These are phyloP conservation scores for Teleiodes luculella DNA, from an alignment of 2,888 invertebrate genomes.

Conservation along the genomic window DNA sequence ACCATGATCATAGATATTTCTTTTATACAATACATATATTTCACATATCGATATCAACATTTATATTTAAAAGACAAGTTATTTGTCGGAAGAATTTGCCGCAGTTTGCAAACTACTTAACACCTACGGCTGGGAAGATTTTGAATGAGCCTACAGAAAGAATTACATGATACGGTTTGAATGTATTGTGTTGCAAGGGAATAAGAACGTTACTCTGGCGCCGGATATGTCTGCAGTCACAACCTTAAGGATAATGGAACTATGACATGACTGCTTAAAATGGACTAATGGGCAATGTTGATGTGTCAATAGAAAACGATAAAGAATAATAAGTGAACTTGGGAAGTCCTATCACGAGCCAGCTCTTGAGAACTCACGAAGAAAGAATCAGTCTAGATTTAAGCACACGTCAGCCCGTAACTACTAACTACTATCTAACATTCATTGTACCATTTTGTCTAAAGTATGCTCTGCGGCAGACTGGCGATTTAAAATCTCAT, in stretches of 20 bases:
- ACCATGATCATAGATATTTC: conserved; percentile 64
- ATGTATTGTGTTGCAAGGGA: conserved; percentile 27
- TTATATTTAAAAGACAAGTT: conserved; percentile 60
- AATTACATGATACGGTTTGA: no score
- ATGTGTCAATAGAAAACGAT: neutral
- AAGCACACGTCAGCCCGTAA: conserved; percentile 60
- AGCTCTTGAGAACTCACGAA: conserved; percentile 37
- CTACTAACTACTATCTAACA: conserved; percentile 56
- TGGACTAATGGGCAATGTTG: conserved; percentile 5
- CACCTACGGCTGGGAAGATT: conserved; percentile 29
- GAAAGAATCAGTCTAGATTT: conserved; percentile 54
- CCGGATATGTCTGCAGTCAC: conserved; percentile 75
- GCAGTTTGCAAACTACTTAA: conserved; percentile 46
- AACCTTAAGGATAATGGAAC: conserved; percentile 58
- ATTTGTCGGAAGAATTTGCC: conserved; percentile 68
- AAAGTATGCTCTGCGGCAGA: conserved; percentile 54
- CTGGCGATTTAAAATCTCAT: conserved; percentile 72
- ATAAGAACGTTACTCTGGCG: conserved; percentile 24
- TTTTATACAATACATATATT: conserved; percentile 51
- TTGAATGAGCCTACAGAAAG: conserved; percentile 22
- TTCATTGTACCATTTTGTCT: conserved; percentile 73
- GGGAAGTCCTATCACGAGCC: conserved; percentile 8
- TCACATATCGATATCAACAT: conserved; percentile 52
- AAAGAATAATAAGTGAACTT: neutral
- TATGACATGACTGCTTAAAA: conserved; percentile 49